Conservation (phyloP, 2,888 invertebrate species). For the Cheiracanthium punctorium region DNA sequence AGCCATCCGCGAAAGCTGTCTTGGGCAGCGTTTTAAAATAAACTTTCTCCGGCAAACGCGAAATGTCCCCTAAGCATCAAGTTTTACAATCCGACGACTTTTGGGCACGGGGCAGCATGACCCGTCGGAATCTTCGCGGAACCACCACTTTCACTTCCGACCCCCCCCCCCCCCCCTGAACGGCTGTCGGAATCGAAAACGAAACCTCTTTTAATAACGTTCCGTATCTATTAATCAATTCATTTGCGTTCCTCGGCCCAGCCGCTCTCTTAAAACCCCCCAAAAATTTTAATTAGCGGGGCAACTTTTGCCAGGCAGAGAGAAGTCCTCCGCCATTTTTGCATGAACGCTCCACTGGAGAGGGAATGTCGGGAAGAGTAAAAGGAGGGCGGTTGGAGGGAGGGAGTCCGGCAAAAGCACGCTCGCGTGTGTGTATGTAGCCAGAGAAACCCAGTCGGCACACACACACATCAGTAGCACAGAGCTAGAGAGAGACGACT, state of each 20-base stretch:
- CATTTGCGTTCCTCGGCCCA: constrained; percentile 44
- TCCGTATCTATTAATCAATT: constrained; percentile 53
- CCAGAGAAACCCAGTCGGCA: constrained; percentile 12
- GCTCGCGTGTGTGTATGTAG: not conserved
- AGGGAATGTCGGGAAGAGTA: constrained; percentile 31
- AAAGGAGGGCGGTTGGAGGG: no score
- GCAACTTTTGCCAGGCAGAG: constrained; percentile 45
- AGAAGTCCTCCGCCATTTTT: constrained; percentile 22
- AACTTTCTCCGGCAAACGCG: not conserved
- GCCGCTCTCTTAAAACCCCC: not conserved
- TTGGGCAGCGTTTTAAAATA: not conserved
- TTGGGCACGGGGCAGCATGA: not conserved
- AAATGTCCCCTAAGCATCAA: not conserved
- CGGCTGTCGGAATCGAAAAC: not conserved
- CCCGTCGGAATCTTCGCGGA: not conserved
- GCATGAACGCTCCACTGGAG: constrained; percentile 55
- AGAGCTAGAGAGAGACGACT: not conserved
- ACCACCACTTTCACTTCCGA: constrained; percentile 8
- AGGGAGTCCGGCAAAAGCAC: not conserved
- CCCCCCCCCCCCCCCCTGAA: not conserved
- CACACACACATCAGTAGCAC: no score
- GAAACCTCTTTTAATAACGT: constrained; percentile 14
- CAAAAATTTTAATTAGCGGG: constrained; percentile 62
- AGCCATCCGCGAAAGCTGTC: not conserved
- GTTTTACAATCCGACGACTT: not conserved